Base-by-base conservation (phyloP, 2,888 invertebrate genomes). In the Spicauda simplicius region DNA sequence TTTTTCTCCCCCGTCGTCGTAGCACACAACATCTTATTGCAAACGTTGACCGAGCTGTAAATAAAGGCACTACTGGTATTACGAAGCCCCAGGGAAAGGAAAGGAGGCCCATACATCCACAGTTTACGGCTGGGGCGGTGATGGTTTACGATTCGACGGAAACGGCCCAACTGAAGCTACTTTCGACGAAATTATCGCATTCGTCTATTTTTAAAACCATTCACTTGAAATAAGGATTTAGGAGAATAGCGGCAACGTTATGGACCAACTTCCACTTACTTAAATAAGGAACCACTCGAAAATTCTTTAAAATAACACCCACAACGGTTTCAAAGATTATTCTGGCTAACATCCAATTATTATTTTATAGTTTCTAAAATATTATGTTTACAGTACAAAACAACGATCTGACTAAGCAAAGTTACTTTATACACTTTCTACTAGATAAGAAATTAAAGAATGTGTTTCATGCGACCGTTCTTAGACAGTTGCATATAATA, bases 41-140 rank as follows among this genome's bases (percentile, higher is more conserved):
- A 64, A 70, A 70, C 60, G 63, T 50, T 64, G 56, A 48, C 68
- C 69, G 64, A 73, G 72, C 69, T 70, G 74, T 78, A 77, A 78
- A 79, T 77, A 79, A 72, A 76, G 73, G 68, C 70, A 61, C 45
- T 66, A 69, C 41, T 45, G 53, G 53, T 53, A 53, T 53, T 58
- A 45, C 57, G 53, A 60, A 66, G 67, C 71, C 72, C 69, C 70
- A 33, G 54, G 68, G 69, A 69, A 45, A 19, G 67, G 41, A 41
- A 33, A 52, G 41, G 41, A 20, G 64, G 14, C 53, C 58, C 53
- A 59, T 65, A 59, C 58, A 65, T 65, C 59, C 58, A 68, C 72
- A 70, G 73, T 80, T 80, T 79, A 79, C 74, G 69, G 74, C 69
- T 71, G 41, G 62, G 64, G 60, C 68, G 69, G 72, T 70, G 70